A percentile compares a stretch with the other conserved stretches of the same genome.
These are phyloP conservation scores for Drosophila putrida DNA, from an alignment of 2,888 invertebrate genomes.

Conservation along the genomic window DNA sequence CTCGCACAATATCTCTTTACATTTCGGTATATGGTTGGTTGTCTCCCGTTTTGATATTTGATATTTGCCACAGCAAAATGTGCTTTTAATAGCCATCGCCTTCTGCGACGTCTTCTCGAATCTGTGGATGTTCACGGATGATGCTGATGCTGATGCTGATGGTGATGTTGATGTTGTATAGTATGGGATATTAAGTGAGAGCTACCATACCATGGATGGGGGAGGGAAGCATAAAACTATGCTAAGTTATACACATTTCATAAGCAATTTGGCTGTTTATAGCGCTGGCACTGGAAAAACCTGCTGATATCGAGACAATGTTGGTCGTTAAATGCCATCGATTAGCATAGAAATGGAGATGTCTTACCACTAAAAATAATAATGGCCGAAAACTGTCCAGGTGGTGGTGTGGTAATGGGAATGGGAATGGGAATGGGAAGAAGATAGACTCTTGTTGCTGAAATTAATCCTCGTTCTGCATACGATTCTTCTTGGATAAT, in stretches of 20 bases:
- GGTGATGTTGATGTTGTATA: background rate
- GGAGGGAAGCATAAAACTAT: slow-evolving; percentile 10
- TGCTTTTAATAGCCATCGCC: slow-evolving; percentile 10
- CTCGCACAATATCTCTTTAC: background rate
- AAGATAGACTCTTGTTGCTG: background rate
- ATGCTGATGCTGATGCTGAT: background rate
- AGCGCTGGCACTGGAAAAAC: slow-evolving; percentile 1
- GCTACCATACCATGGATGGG: background rate
- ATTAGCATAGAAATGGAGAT: slow-evolving; percentile 14
- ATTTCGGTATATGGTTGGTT: background rate
- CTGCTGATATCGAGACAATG: slow-evolving; percentile 1
- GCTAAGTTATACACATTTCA: slow-evolving; percentile 20
- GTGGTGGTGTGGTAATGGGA: too few species aligned
- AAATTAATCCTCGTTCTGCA: slow-evolving; percentile 1
- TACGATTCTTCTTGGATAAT: background rate
- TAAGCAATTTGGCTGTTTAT: slow-evolving; percentile 11
- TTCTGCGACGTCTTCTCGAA: slow-evolving; percentile 5
- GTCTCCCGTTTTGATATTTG: background rate
- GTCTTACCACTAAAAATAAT: slow-evolving; percentile 5
- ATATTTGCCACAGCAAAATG: slow-evolving; percentile 7
- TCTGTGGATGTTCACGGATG: background rate
- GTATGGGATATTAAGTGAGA: background rate
- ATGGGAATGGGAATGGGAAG: too few species aligned
- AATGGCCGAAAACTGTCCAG: background rate
- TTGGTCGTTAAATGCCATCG: slow-evolving; percentile 8